Conservation (phyloP, 2,113 vertebrate genomes). For the Chlorodrepanis virens region DNA sequence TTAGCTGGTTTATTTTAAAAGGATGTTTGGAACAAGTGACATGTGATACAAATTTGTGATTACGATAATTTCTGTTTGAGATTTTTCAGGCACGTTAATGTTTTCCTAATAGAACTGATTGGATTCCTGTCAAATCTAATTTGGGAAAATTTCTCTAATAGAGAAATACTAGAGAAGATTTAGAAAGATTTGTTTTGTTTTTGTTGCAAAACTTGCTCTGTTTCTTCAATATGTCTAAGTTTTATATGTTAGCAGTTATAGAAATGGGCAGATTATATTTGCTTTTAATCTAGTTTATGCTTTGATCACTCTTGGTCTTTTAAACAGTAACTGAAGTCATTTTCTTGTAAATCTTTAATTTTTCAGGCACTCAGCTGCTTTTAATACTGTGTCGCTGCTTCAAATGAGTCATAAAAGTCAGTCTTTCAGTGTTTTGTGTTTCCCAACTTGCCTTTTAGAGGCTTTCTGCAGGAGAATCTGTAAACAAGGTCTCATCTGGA, state of each 20-base stretch:
- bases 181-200: neutral
- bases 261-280: neutral
- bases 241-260: neutral
- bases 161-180: neutral
- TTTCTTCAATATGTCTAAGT: neutral
- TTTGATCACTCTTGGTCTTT: neutral
- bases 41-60: neutral
- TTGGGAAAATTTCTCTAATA: neutral
- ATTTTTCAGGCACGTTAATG: neutral
- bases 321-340: neutral
- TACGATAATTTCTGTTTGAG: neutral
- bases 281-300: neutral
- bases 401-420: neutral
- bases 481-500: neutral
- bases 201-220: neutral
- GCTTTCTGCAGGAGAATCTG: neutral
- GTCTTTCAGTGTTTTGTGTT: neutral
- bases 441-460: neutral
- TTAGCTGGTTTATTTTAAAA: neutral
- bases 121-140: neutral
- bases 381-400: neutral
- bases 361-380: neutral
- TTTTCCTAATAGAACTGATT: neutral
- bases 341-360: neutral
- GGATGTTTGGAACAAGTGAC: neutral